phyloP scores from a whole-genome alignment of 2,113 vertebrate species.

The Struthidea cinerea region DNA sequence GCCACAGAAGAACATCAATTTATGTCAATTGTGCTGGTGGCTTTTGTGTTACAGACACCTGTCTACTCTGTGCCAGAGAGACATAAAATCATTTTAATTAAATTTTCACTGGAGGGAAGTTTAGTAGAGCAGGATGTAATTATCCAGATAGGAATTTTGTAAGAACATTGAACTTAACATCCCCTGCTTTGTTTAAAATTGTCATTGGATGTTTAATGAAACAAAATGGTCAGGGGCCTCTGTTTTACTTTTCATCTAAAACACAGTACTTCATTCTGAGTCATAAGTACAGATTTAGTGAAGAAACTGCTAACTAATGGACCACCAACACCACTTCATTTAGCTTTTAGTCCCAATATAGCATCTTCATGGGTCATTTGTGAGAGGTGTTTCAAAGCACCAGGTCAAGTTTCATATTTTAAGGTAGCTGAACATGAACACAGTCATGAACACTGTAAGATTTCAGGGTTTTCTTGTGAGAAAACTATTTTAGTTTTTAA shows the following conservation, averaged over 20 bases:
- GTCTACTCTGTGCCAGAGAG: background rate
- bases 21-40: background rate
- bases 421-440: background rate
- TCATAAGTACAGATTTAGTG: background rate
- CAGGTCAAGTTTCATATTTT: background rate
- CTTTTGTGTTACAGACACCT: constrained; percentile 37
- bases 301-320: background rate
- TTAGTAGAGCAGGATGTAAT: constrained; percentile 32
- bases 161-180: constrained; percentile 8
- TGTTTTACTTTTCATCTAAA: background rate
- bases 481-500: background rate
- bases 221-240: background rate
- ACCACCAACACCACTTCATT: background rate
- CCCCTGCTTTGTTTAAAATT: background rate
- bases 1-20: background rate
- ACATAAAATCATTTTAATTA: constrained; percentile 44
- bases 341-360: background rate
- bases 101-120: constrained; percentile 22
- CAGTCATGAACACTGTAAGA: background rate
- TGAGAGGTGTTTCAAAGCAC: background rate
- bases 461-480: background rate
- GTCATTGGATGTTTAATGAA: background rate
- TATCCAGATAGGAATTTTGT: constrained; percentile 26
- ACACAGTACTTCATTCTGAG: background rate
- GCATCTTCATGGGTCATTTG: background rate